Evolutionary conservation across 2,113 vertebrate genomes (phyloP).

Genomic region (Sorex fumeus): DNA sequence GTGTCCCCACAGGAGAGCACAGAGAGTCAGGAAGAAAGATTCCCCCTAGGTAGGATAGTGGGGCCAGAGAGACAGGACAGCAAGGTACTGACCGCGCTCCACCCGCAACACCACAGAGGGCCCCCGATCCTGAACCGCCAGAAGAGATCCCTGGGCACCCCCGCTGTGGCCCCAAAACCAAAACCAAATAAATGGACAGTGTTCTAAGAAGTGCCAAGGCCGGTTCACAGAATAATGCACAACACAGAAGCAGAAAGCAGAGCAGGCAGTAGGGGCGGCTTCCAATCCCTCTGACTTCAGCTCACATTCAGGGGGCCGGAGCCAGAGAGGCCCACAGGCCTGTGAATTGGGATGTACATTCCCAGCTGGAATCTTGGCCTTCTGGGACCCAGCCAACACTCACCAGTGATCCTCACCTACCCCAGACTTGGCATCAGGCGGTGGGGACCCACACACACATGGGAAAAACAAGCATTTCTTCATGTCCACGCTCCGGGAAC

Average conservation of each 20-base stretch:
- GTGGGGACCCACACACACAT: slow-evolving; percentile 89
- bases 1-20: neutral
- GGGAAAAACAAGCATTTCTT: slow-evolving; percentile 91
- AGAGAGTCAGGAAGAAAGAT: neutral
- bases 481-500: slow-evolving; percentile 77
- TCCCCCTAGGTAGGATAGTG: neutral
- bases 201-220: neutral
- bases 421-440: slow-evolving; percentile 87
- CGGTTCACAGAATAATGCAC: neutral
- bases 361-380: neutral
- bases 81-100: too few species aligned
- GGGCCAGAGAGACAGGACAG: too few species aligned
- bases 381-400: too few species aligned
- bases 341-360: neutral
- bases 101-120: too few species aligned
- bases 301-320: neutral
- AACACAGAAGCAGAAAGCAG: neutral
- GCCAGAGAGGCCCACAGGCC: neutral
- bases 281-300: neutral
- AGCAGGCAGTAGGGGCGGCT: neutral
- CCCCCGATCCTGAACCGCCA: too few species aligned
- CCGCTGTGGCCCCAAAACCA: too few species aligned
- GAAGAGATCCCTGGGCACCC: too few species aligned
- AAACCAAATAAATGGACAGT: too few species aligned
- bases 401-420: slow-evolving; percentile 84